Evolutionary conservation across 35 echinoderm and acorn worm genomes (phyloP).

Genomic region (Nesometra sesokonis): DNA sequence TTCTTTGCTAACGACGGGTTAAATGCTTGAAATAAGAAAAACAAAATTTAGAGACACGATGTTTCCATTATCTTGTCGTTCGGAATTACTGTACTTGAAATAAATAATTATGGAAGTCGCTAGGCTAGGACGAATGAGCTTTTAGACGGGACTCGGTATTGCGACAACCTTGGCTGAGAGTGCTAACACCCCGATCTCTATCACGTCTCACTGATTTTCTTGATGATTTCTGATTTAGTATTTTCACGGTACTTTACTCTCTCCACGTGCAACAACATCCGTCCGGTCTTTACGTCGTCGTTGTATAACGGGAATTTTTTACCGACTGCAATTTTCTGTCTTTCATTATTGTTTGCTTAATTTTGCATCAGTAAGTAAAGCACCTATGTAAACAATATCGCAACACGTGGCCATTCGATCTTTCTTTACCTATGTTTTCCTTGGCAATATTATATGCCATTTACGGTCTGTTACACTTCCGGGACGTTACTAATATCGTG

Average conservation of each 20-base stretch:
- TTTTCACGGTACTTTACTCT: neutral
- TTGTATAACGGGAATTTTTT: neutral
- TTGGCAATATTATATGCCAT: neutral
- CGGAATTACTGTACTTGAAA: neutral
- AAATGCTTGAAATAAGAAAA: too few species aligned
- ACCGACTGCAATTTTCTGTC: neutral
- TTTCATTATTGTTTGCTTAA: neutral
- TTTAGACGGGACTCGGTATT: neutral
- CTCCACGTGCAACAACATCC: neutral
- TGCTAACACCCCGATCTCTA: neutral
- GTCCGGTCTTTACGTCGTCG: neutral
- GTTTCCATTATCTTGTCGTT: neutral
- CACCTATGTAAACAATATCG: neutral
- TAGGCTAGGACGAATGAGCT: neutral
- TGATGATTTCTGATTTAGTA: neutral
- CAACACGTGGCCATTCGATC: neutral
- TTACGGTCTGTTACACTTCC: neutral
- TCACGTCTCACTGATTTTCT: neutral
- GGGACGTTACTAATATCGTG: neutral
- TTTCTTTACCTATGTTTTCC: neutral
- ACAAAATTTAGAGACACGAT: neutral
- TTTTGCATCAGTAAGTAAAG: neutral
- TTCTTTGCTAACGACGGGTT: neutral
- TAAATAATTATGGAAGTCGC: neutral
- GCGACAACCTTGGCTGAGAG: neutral